Evolutionary conservation across 2,888 invertebrate genomes (phyloP).

Genomic region (Calameuta idolon): DNA sequence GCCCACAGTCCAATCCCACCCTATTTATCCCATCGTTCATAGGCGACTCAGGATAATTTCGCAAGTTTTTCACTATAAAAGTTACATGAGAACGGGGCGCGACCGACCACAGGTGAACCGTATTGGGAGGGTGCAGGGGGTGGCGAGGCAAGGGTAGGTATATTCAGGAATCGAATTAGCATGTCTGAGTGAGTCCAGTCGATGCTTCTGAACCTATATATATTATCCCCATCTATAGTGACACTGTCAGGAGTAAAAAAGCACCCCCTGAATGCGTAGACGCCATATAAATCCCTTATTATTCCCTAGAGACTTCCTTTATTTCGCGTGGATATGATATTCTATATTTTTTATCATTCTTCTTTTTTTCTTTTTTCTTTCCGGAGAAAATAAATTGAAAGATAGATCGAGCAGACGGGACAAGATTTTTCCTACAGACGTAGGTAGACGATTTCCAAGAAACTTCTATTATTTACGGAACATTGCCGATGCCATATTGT

Average conservation of each 20-base stretch:
- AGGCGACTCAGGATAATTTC: conserved; percentile 39
- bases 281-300: not conserved
- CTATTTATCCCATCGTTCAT: not conserved
- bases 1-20: not conserved
- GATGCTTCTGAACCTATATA: not conserved
- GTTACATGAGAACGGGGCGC: conserved; percentile 34
- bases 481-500: not conserved
- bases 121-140: conserved; percentile 19
- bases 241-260: not conserved
- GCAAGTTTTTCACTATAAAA: conserved; percentile 47
- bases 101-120: not conserved
- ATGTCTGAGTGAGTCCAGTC: conserved; percentile 59
- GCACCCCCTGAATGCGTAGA: not conserved
- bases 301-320: not conserved
- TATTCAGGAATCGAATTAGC: conserved; percentile 55
- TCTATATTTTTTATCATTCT: not conserved
- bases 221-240: not conserved
- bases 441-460: not conserved
- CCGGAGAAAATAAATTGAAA: not conserved
- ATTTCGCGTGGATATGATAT: not conserved
- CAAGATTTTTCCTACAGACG: not conserved
- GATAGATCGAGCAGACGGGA: not conserved
- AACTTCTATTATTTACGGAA: not conserved
- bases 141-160: conserved; percentile 36
- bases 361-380: no score